These are phyloP conservation scores for Zeus faber DNA, from an alignment of 2,113 vertebrate species.

Conservation along the genomic window DNA sequence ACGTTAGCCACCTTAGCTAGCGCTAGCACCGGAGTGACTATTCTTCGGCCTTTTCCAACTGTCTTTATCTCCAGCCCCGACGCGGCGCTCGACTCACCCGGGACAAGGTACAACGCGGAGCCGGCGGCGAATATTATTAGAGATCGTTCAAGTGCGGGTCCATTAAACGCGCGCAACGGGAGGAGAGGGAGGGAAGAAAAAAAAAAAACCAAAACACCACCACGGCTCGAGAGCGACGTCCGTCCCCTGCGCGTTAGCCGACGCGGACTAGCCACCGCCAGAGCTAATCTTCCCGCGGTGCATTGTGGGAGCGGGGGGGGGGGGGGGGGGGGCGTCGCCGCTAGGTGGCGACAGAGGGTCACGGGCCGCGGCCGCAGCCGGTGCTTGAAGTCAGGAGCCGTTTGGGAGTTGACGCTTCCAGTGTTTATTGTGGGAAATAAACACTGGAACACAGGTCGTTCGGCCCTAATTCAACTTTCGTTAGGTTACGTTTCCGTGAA, in stretches of 20 bases:
- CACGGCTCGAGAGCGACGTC: background rate
- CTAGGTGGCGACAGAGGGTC: conserved; percentile 35
- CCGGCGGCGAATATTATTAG: background rate
- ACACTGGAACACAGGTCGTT: too few relatives aligned
- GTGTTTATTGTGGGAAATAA: too few relatives aligned
- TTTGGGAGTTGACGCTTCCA: too few relatives aligned
- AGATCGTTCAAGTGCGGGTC: conserved; percentile 5
- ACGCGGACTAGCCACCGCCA: conserved; percentile 24
- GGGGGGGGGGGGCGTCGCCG: conserved; percentile 7
- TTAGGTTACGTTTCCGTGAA: too few relatives aligned
- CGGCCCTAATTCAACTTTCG: too few relatives aligned
- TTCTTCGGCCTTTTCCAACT: conserved; percentile 43
- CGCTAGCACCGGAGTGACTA: conserved; percentile 23
- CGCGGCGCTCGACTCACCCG: conserved; percentile 49
- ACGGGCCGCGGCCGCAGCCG: background rate
- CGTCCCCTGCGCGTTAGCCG: conserved; percentile 22
- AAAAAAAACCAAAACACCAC: background rate
- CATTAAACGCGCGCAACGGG: conserved; percentile 27
- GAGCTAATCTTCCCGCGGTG: conserved; percentile 53
- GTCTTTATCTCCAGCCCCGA: conserved; percentile 29
- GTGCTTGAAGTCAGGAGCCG: too few relatives aligned
- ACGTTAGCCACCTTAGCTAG: conserved; percentile 45
- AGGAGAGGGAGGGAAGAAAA: too few relatives aligned
- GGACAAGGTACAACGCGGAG: background rate
- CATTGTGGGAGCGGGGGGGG: conserved; percentile 50